Base-by-base conservation (phyloP, 2,113 vertebrate species). In the Alligator mississippiensis region DNA sequence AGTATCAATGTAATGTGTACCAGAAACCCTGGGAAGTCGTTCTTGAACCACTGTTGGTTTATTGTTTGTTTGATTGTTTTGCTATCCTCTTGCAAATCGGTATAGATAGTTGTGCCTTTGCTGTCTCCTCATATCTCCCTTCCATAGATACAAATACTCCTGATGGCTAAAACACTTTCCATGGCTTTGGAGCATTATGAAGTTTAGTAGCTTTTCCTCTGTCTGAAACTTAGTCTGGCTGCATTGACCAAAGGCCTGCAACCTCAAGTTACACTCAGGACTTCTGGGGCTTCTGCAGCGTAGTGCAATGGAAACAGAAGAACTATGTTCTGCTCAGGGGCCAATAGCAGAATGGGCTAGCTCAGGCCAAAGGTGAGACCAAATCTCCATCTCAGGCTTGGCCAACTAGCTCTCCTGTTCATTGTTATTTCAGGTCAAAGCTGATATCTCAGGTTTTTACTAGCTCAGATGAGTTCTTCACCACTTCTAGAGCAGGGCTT, bases 101-200 rank as follows among this genome's bases (percentile, higher is more conserved):
- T 58, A 66, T 86, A 90, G 2, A 0, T n/a, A 86, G 93, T 93
- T 90, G 96, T 94, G 92, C 9, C 92, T 94, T 93, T 93, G 80
- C 96, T 96, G 90, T 96, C 95, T 95, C 93, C 95, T 95, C 85
- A 87, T 81, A 82, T 92, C 13, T 2, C 85, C 93, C 87, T 66
- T 85, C 82, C 93, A 92, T 94, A 6, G 18, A 22, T 72, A 34
- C 68, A 6, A 18, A 28, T 97, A 96, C 96, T 97, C 91, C 94
- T 96, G 96, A 95, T 82, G 90, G 16, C 90, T 84, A 3, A 85
- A 84, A 88, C 92, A 96, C 95, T 94, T 96, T 93, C 59, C 70
- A 91, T 84, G 72, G 59, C 10, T 22, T 79, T 58, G 47, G 91
- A 60, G 86, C 86, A 93, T 93, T 89, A 82, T 62, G 87, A 95